Base-by-base conservation (phyloP, 2,888 invertebrate genomes). In the Thalpophila matura region DNA sequence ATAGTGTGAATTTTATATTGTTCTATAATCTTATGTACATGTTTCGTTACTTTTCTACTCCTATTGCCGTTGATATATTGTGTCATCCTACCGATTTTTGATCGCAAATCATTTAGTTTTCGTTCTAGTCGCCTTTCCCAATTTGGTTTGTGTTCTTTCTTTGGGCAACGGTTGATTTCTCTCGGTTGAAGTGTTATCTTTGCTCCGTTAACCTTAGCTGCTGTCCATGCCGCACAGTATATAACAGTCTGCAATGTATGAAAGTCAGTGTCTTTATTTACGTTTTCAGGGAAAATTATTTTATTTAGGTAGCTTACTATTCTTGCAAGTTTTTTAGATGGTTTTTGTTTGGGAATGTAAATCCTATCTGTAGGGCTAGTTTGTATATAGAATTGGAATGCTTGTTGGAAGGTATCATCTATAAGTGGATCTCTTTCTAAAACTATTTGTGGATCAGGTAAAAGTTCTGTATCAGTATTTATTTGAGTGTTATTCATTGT, bases 11-110 rank as follows among this genome's bases (percentile, higher is more conserved):
- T 59, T 37, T 24, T 62, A 24, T 61, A 61, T 31, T 29, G 18
- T 12, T 46, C 22, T 16, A 38, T 6, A 3, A 27, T 56, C 3
- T 6, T 14, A 2, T 37, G 55, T 9, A 22, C 46, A 9, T 56
- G 27, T 27, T 47, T 50, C 2, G n/a, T 26, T 27, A 55, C 7
- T n/a, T 43, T 47, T 18, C n/a, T 60, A 29, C 54, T 49, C 29
- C 49, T 46, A 27, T 54, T 54, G 5, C 54, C 54, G 10, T 55
- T 55, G 26, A 53, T 47, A 10, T n/a, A 54, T 42, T 63, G 58
- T 18, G 63, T 58, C 26, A 64, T 29, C 5, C 24, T 24, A 24
- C 24, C 24, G 24, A 24, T 24, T 24, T 24, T 24, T 3, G 24
- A 4, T 5, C 42, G 24, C 29, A 49, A 29, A 9, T 55, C 35